Conservation (phyloP, 1,140 invertebrate genomes). For the Galleria mellonella region DNA sequence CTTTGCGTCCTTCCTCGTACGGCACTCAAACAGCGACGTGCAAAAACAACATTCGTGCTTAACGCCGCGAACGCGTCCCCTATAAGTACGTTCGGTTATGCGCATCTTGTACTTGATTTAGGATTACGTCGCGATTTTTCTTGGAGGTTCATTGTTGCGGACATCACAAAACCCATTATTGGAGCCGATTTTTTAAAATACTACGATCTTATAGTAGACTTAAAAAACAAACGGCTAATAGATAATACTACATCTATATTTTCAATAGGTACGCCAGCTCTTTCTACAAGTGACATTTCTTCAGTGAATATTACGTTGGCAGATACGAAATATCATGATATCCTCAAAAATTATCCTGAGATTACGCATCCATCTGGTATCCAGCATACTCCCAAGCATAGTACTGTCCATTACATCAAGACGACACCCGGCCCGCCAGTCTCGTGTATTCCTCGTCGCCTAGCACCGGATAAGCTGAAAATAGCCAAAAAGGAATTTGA, state of each 20-base stretch:
- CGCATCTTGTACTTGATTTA: slow-evolving; percentile 14
- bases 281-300: not conserved
- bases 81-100: not conserved
- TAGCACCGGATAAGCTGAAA: not conserved
- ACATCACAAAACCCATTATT: slow-evolving; percentile 31
- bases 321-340: not conserved
- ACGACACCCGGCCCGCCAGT: not conserved
- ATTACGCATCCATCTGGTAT: not conserved
- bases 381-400: not conserved
- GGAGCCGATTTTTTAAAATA: slow-evolving; percentile 22
- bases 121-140: slow-evolving; percentile 22
- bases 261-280: not conserved
- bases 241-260: no score
- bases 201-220: not conserved
- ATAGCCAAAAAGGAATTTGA: not conserved
- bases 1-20: not conserved
- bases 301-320: not conserved
- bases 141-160: slow-evolving; percentile 41
- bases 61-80: not conserved
- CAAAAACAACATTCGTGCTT: not conserved
- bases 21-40: not conserved
- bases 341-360: not conserved
- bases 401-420: not conserved
- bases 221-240: not conserved
- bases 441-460: not conserved